These are phyloP conservation scores for Malurus leucopterus DNA, from an alignment of 2,797 vertebrate genomes.

Conservation along the genomic window DNA sequence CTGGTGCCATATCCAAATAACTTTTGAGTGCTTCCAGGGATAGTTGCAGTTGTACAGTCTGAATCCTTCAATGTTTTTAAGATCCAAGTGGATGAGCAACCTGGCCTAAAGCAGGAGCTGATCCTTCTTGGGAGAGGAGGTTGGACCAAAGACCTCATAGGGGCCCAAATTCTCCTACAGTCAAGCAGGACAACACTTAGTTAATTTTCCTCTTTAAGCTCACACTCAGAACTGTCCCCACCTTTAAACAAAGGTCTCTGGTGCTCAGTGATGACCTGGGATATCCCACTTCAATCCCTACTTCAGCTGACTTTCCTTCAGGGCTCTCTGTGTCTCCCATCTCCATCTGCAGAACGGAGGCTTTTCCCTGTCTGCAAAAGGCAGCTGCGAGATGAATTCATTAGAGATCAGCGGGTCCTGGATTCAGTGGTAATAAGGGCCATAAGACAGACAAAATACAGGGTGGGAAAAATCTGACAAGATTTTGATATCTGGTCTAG, in stretches of 20 bases:
- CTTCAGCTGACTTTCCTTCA: background rate
- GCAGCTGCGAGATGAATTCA: background rate
- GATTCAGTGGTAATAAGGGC: conserved; percentile 16
- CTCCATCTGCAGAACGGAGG: background rate
- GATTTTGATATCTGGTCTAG: conserved; percentile 45
- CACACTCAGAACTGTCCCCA: background rate
- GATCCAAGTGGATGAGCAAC: background rate
- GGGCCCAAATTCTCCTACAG: background rate
- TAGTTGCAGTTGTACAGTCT: background rate
- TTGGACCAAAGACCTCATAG: background rate
- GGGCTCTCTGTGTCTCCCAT: fast-evolving
- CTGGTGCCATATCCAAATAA: background rate
- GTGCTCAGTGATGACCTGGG: background rate
- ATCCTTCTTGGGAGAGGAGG: background rate
- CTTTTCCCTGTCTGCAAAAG: background rate
- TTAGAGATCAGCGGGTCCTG: background rate
- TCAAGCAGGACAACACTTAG: background rate
- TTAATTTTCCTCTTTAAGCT: background rate
- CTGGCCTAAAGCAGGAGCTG: background rate
- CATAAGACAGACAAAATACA: conserved; percentile 22
- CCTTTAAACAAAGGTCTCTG: background rate
- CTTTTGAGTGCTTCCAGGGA: background rate
- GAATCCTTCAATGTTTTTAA: background rate
- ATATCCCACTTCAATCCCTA: background rate
- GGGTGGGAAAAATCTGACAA: conserved; percentile 19